These are phyloP conservation scores for Hydropsyche tenuis DNA, from an alignment of 1,140 invertebrate species.

Conservation along the genomic window DNA sequence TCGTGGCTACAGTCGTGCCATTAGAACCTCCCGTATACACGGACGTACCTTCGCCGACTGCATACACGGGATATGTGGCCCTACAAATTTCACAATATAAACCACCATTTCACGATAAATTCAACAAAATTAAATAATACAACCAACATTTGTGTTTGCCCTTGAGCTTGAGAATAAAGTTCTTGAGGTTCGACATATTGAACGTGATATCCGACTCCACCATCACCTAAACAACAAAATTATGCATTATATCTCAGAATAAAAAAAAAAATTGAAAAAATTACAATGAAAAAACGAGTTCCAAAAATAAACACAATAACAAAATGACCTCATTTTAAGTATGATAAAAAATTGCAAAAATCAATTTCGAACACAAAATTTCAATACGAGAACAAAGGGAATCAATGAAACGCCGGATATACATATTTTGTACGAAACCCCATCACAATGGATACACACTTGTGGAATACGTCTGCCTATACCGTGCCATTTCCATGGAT, in stretches of 20 bases:
- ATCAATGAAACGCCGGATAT: not conserved
- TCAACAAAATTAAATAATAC: not conserved
- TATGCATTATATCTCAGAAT: too few relatives aligned
- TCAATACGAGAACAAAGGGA: constrained; percentile 9
- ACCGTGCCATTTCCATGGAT: constrained; percentile 51
- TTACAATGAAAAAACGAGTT: not conserved
- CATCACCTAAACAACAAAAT: constrained; percentile 55
- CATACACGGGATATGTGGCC: constrained; percentile 81
- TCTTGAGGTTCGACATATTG: constrained; percentile 73
- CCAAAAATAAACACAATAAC: not conserved
- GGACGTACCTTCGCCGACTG: constrained; percentile 74
- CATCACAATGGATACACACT: constrained; percentile 41
- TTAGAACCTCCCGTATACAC: constrained; percentile 58
- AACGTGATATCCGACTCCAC: constrained; percentile 68
- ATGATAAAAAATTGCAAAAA: too few relatives aligned
- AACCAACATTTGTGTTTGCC: constrained; percentile 72
- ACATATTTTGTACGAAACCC: not conserved
- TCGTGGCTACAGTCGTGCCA: constrained; percentile 55
- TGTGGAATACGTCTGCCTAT: constrained; percentile 46
- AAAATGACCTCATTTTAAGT: not conserved
- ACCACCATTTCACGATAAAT: not conserved
- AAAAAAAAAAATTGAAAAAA: not conserved
- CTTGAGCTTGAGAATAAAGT: constrained; percentile 64
- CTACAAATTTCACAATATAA: constrained; percentile 55
- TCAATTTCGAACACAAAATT: not conserved